Evolutionary conservation across 2,113 vertebrate species (phyloP).

Genomic region (Mobula birostris): DNA sequence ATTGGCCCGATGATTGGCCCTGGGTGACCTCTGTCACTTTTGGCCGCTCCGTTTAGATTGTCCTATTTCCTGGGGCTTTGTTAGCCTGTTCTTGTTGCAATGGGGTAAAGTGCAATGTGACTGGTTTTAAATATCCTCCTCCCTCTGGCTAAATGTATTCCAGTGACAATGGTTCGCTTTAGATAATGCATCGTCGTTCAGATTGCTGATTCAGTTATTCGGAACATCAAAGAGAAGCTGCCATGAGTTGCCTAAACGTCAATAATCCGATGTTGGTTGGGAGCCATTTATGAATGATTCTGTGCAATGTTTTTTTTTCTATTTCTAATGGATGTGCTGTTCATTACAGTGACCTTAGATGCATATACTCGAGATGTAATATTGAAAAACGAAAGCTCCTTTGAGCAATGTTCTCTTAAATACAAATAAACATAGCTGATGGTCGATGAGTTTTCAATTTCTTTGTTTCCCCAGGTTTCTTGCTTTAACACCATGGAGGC

Average conservation of each 20-base stretch:
- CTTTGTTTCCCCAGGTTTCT: conserved; percentile 42
- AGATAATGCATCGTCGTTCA: background rate
- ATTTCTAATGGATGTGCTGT: background rate
- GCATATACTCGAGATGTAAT: background rate
- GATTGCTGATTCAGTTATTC: background rate
- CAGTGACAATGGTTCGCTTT: background rate
- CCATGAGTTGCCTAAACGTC: background rate
- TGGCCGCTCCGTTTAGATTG: background rate
- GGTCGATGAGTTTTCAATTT: background rate
- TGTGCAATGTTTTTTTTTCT: too few relatives aligned
- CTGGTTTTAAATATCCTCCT: background rate
- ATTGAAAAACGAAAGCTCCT: background rate
- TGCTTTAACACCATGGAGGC: conserved; percentile 67
- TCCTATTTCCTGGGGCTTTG: background rate
- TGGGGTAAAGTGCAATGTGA: background rate
- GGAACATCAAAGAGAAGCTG: too few relatives aligned
- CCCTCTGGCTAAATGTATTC: background rate
- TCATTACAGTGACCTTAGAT: background rate
- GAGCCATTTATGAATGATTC: background rate
- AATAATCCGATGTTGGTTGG: background rate
- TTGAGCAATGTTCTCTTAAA: background rate
- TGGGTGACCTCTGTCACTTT: too few relatives aligned
- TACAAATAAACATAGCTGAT: background rate
- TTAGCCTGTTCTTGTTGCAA: background rate
- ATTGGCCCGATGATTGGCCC: too few relatives aligned